These are phyloP conservation scores for Lepus americanus DNA, from an alignment of 2,113 vertebrate species.

Conservation along the genomic window DNA sequence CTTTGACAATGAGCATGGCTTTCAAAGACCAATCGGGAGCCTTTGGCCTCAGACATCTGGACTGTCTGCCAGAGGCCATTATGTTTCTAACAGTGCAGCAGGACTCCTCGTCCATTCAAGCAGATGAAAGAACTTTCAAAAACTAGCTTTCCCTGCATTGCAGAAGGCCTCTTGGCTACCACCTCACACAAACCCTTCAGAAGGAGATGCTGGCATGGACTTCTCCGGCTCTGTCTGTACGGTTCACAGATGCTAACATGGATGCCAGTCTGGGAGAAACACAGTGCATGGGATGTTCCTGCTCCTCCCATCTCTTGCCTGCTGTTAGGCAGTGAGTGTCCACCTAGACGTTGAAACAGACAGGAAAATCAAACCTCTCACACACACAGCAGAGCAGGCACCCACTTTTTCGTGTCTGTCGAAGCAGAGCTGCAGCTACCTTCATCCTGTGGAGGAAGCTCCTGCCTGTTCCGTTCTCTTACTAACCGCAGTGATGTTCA, in stretches of 20 bases:
- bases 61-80: slow-evolving; percentile 59
- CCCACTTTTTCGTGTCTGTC: not conserved
- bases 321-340: slow-evolving; percentile 77
- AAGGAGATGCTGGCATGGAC: slow-evolving; percentile 49
- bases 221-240: slow-evolving; percentile 68
- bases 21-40: slow-evolving; percentile 64
- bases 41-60: slow-evolving; percentile 76
- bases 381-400: not conserved
- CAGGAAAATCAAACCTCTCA: slow-evolving; percentile 67
- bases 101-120: slow-evolving; percentile 70
- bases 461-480: not conserved
- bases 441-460: fast-evolving
- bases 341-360: slow-evolving; percentile 67
- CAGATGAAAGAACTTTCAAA: slow-evolving; percentile 78
- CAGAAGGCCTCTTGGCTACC: slow-evolving; percentile 70
- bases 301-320: slow-evolving; percentile 51
- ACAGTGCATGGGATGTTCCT: slow-evolving; percentile 65
- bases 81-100: slow-evolving; percentile 63
- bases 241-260: slow-evolving; percentile 68
- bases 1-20: slow-evolving; percentile 62
- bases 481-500: slow-evolving; percentile 32
- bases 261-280: slow-evolving; percentile 64
- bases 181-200: slow-evolving; percentile 63
- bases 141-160: slow-evolving; percentile 47
- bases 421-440: not conserved